Conservation (phyloP, 2,797 vertebrate species). For the Amniataba percoides region DNA sequence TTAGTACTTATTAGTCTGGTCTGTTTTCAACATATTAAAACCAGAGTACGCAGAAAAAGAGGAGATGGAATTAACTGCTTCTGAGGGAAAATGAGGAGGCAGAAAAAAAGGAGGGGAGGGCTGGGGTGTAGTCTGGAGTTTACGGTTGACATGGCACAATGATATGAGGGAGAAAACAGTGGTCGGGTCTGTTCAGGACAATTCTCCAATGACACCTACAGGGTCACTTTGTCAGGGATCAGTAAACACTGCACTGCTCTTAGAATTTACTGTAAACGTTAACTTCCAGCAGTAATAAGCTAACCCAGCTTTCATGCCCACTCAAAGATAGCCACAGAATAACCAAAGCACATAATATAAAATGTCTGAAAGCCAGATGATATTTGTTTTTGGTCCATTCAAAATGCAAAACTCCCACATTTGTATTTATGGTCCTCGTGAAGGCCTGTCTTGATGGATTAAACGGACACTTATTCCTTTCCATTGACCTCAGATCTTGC, state of each 20-base stretch:
- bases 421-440: not conserved
- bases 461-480: slow-evolving; percentile 50
- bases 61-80: slow-evolving; percentile 66
- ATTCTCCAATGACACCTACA: slow-evolving; percentile 50
- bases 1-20: slow-evolving; percentile 80
- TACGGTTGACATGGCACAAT: slow-evolving; percentile 71
- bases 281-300: slow-evolving; percentile 1
- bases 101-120: slow-evolving; percentile 22
- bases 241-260: slow-evolving; percentile 21
- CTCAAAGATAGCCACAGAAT: not conserved
- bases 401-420: not conserved
- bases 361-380: not conserved
- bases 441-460: slow-evolving; percentile 26
- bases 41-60: slow-evolving; percentile 43
- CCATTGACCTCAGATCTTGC: slow-evolving; percentile 70
- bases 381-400: not conserved
- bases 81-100: slow-evolving; percentile 52
- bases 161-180: slow-evolving; percentile 69
- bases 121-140: slow-evolving; percentile 71
- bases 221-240: slow-evolving; percentile 35
- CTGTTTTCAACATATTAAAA: slow-evolving; percentile 74
- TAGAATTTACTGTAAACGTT: slow-evolving; percentile 25
- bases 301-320: not conserved
- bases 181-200: slow-evolving; percentile 26
- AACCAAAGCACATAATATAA: not conserved